phyloP scores from a whole-genome alignment of 2,797 vertebrate species.

The Premnoplex brunnescens region DNA sequence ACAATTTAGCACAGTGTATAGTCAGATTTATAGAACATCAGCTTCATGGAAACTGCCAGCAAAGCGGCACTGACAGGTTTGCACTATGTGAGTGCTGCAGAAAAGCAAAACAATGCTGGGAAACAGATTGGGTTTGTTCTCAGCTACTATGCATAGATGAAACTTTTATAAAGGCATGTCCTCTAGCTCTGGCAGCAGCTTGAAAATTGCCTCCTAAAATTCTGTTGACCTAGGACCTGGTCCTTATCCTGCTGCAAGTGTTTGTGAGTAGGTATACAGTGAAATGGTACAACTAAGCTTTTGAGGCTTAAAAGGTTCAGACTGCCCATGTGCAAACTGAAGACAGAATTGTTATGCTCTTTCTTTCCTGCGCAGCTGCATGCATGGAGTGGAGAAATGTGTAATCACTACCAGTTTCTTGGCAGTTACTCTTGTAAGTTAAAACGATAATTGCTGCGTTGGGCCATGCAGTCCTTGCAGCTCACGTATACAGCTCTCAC shows the following conservation, averaged over 20 bases:
- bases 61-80: not conserved
- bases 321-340: not conserved
- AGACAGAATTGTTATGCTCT: not conserved
- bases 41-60: conserved; percentile 55
- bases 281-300: not conserved
- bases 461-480: not conserved
- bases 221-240: not conserved
- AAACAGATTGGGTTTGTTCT: conserved; percentile 39
- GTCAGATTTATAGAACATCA: conserved; percentile 57
- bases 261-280: not conserved
- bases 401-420: conserved; percentile 47
- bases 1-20: conserved; percentile 40
- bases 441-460: not conserved
- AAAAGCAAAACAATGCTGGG: conserved; percentile 53
- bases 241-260: not conserved
- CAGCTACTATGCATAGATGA: not conserved
- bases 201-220: not conserved
- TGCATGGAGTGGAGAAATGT: not conserved
- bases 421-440: conserved; percentile 10
- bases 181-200: not conserved
- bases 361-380: conserved; percentile 32
- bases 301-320: not conserved
- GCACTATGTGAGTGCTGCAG: conserved; percentile 19
- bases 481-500: not conserved
- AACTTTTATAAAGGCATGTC: not conserved